These are phyloP conservation scores for Pyrrhia umbra DNA, from an alignment of 2,888 invertebrate genomes.

Conservation along the genomic window DNA sequence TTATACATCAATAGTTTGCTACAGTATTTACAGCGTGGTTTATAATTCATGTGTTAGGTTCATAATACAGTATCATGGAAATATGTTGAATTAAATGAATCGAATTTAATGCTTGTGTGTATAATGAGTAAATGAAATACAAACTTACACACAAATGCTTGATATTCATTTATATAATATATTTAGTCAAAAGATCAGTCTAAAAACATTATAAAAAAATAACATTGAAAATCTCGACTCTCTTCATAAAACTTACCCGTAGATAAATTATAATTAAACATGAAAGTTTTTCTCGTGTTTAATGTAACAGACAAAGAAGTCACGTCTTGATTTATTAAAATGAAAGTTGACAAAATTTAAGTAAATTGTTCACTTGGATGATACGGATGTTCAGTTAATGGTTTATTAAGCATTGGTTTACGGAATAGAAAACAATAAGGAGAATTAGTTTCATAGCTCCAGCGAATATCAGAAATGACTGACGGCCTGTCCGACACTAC, in stretches of 20 bases:
- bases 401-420: constrained; percentile 59
- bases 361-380: constrained; percentile 47
- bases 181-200: constrained; percentile 23
- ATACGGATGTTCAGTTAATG: constrained; percentile 51
- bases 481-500: constrained; percentile 44
- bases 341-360: constrained; percentile 34
- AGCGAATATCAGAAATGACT: constrained; percentile 40
- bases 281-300: constrained; percentile 29
- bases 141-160: background rate
- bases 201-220: constrained; percentile 20
- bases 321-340: constrained; percentile 29
- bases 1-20: background rate
- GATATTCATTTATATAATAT: background rate
- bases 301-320: constrained; percentile 37
- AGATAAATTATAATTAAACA: constrained; percentile 42
- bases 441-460: constrained; percentile 39
- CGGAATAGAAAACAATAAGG: constrained; percentile 50
- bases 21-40: too few relatives aligned
- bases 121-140: background rate
- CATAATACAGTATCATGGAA: too few relatives aligned
- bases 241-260: constrained; percentile 23
- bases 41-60: background rate
- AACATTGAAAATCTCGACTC: constrained; percentile 26
- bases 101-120: too few relatives aligned
- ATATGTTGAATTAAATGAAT: too few relatives aligned